Conservation (phyloP, 2,888 invertebrate genomes). For the Campoletis raptor region DNA sequence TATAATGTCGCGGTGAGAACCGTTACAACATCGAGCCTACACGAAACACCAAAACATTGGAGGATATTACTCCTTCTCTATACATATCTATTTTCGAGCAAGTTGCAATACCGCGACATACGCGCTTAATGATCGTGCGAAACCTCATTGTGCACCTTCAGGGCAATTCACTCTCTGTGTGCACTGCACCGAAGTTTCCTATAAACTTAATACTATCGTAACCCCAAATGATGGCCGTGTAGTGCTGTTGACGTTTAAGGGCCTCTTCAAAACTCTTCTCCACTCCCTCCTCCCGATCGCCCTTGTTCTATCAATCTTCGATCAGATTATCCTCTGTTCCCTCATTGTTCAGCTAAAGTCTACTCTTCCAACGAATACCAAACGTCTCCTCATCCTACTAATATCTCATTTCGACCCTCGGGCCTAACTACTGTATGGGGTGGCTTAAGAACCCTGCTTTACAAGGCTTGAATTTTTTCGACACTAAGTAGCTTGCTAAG, state of each 20-base stretch:
- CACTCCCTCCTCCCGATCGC: background rate
- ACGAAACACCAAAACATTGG: conserved; percentile 37
- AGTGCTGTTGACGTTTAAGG: conserved; percentile 53
- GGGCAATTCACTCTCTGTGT: conserved; percentile 32
- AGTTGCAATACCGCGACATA: conserved; percentile 24
- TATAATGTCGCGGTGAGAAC: conserved; percentile 42
- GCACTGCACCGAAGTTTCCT: conserved; percentile 5
- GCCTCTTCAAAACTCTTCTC: conserved; percentile 36
- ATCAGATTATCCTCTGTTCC: conserved; percentile 45
- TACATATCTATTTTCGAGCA: conserved; percentile 30
- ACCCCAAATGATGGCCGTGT: conserved; percentile 43
- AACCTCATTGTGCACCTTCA: conserved; percentile 47
- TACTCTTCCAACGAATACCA: background rate
- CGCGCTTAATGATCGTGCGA: conserved; percentile 63
- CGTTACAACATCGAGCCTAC: conserved; percentile 23
- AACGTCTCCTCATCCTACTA: background rate
- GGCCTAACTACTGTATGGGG: background rate
- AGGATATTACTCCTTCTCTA: background rate
- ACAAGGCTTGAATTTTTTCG: conserved; percentile 5
- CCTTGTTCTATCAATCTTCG: conserved; percentile 54
- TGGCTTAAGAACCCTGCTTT: background rate
- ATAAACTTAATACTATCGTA: conserved; percentile 31
- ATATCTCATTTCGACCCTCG: background rate
- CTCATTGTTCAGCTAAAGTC: conserved; percentile 38
- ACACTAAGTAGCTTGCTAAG: background rate